Evolutionary conservation across 2,888 invertebrate species (phyloP).

Genomic region (Sarcophaga subvicina): DNA sequence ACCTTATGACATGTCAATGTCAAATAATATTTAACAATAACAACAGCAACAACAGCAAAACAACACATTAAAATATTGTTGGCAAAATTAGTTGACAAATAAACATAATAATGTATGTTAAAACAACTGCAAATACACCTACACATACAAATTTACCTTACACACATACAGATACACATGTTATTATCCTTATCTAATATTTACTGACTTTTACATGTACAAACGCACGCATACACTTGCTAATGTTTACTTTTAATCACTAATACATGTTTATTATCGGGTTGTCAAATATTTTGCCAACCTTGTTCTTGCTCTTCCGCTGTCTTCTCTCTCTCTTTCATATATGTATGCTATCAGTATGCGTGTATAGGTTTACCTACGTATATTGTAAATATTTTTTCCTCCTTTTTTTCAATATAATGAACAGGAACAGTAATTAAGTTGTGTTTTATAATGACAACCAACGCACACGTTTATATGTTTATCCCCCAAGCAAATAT

Average conservation of each 20-base stretch:
- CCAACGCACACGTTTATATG: not conserved
- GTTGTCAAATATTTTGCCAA: too few relatives aligned
- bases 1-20: conserved; percentile 48
- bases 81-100: conserved; percentile 21
- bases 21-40: conserved; percentile 30
- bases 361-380: too few relatives aligned
- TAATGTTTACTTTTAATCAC: too few relatives aligned
- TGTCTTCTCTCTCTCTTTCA: too few relatives aligned
- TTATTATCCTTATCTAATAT: too few relatives aligned
- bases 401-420: not conserved
- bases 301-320: too few relatives aligned
- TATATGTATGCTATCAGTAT: too few relatives aligned
- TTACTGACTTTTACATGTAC: too few relatives aligned
- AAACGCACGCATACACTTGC: too few relatives aligned
- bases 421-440: not conserved
- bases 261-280: too few relatives aligned
- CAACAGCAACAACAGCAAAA: not conserved
- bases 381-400: too few relatives aligned
- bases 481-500: not conserved
- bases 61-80: conserved; percentile 36
- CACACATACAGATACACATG: not conserved
- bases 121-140: not conserved
- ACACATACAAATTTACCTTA: not conserved
- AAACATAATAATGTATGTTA: not conserved
- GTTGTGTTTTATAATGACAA: not conserved